These are phyloP conservation scores for Microctonus aethiopoides DNA, from an alignment of 2,888 invertebrate species.

Conservation along the genomic window DNA sequence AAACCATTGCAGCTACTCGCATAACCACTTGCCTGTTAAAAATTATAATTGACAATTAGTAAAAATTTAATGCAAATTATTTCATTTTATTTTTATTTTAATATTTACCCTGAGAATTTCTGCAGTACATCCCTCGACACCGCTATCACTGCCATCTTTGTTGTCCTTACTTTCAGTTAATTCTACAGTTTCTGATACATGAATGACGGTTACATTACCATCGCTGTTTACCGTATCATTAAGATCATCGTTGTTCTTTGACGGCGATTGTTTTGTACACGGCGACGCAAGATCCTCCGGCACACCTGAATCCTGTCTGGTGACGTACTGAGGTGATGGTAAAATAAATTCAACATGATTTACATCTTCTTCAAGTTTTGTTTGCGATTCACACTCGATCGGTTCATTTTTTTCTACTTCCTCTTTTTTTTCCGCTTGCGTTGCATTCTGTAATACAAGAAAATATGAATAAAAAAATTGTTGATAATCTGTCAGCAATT, in stretches of 20 bases:
- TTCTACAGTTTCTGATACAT: constrained; percentile 47
- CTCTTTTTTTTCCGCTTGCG: constrained; percentile 14
- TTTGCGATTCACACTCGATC: background rate
- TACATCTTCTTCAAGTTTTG: constrained; percentile 3
- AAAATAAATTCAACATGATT: constrained; percentile 15
- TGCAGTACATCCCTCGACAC: constrained; percentile 76
- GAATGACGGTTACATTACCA: constrained; percentile 61
- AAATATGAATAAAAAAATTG: background rate
- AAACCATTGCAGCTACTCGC: constrained; percentile 74
- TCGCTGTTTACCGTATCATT: constrained; percentile 57
- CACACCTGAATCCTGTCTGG: constrained; percentile 61
- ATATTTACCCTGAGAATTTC: constrained; percentile 64
- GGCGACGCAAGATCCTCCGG: constrained; percentile 61
- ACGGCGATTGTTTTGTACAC: constrained; percentile 30
- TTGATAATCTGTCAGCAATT: background rate
- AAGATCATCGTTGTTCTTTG: constrained; percentile 45
- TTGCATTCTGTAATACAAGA: constrained; percentile 32
- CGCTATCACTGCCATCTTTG: constrained; percentile 82
- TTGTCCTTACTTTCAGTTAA: constrained; percentile 56
- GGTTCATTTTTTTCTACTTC: background rate
- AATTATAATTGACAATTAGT: constrained; percentile 32
- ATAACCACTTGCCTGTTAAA: constrained; percentile 72
- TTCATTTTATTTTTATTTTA: background rate
- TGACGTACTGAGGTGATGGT: constrained; percentile 50
- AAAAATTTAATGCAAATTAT: constrained; percentile 1